A percentile compares a stretch with the other conserved stretches of the same genome.
phyloP scores from a whole-genome alignment of 2,113 vertebrate genomes.

The Origma solitaria region DNA sequence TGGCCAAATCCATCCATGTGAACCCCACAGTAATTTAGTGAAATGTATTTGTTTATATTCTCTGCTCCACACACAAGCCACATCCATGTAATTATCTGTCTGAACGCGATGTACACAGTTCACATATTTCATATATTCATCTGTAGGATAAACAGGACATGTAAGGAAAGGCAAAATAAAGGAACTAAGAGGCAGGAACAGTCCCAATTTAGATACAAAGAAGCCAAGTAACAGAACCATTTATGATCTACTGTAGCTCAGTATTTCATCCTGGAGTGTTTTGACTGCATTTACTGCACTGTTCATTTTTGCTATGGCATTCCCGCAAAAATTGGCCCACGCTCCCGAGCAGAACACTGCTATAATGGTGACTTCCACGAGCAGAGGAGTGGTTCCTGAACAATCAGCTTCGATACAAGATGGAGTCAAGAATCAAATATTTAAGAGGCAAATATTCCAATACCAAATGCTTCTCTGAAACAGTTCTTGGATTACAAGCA shows the following conservation, averaged over 20 bases:
- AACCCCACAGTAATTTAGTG: background rate
- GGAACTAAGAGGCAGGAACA: background rate
- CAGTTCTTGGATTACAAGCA: background rate
- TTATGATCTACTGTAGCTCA: background rate
- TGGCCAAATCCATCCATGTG: background rate
- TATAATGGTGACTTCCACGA: background rate
- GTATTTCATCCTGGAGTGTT: background rate
- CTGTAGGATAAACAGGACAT: background rate
- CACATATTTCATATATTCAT: no score
- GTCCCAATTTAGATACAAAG: background rate
- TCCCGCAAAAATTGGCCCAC: background rate
- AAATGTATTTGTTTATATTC: background rate
- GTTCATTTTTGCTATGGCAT: background rate
- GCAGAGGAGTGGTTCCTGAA: background rate
- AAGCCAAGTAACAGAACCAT: background rate
- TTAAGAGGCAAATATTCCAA: background rate
- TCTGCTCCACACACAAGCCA: background rate
- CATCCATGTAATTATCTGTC: background rate
- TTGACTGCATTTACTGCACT: background rate
- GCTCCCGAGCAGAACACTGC: background rate
- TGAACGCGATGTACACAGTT: background rate
- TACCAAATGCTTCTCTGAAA: background rate
- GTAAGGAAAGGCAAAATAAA: background rate
- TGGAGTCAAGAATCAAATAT: conserved; percentile 56
- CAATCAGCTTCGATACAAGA: conserved; percentile 36